Base-by-base conservation (phyloP, 2,888 invertebrate species). In the Caprella mutica region DNA sequence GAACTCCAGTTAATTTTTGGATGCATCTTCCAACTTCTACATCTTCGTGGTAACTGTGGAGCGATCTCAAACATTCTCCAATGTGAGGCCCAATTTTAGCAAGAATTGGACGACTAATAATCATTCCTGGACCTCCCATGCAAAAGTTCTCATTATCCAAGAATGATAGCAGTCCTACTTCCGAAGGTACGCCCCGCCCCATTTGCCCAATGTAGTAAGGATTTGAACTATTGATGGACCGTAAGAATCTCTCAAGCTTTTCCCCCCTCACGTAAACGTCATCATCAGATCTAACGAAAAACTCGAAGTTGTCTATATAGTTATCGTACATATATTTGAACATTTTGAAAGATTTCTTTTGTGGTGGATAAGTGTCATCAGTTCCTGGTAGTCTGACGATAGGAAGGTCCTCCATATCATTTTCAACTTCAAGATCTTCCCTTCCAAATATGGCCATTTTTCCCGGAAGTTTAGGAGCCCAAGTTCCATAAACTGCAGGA, bases 61-160 rank as follows among this genome's bases (percentile, higher is more conserved):
- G 78, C 73, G 94, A 88, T 71, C 83, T 82, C 62, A 98, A 76
- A 72, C 97, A 98, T 67, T 87, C 82, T 70, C 87, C 85, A 65
- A 96, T 84, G 73, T 93, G 87, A 0, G 94, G 94, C 6, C 88
- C 90, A 56, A 93, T 86, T 14, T 73, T 71, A 68, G 84, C 77
- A 67, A 97, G 76, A 0, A 94, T 93, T 72, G 87, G 88, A 61
- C 86, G 78, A 66, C 92, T 93, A 65, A 96, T 74, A 52, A 97
- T 81, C 55, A 98, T 88, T 0, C 97, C 96, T 0, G 98, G 96
- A 0, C 98, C 98, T 27, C 98, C 98, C 98, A 98, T 98, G 72
- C 97, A 98, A 74, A 96, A 98, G 75, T 98, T 98, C 75, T 97
- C 96, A 71, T 66, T 51, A 26, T 35, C 44, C 30, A 59, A 55